These are phyloP conservation scores for Drosophila tani DNA, from an alignment of 1,140 invertebrate genomes.

Conservation along the genomic window DNA sequence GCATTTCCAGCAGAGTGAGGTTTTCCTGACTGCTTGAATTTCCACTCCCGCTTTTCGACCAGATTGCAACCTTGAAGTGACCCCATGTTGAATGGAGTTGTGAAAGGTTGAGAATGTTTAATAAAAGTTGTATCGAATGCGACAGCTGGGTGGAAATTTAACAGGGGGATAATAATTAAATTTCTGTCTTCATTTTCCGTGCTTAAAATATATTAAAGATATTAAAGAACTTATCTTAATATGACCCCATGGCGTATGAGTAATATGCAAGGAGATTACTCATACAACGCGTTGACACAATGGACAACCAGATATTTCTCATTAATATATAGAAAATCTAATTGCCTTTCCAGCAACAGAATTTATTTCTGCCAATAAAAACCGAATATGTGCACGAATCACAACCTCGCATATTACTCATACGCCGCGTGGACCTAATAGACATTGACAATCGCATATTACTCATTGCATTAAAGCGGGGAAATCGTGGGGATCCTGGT, in stretches of 20 bases:
- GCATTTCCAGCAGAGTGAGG: conserved; percentile 10
- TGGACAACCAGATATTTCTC: neutral
- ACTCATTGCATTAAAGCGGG: conserved; percentile 46
- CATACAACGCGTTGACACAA: neutral
- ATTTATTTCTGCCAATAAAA: neutral
- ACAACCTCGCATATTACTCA: conserved; percentile 52
- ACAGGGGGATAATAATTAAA: neutral
- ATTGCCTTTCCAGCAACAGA: conserved; percentile 1
- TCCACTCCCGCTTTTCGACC: conserved; percentile 17
- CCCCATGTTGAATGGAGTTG: conserved; percentile 37
- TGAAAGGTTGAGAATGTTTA: conserved; percentile 1
- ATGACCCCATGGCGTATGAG: no score
- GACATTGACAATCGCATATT: conserved; percentile 59
- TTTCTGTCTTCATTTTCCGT: neutral
- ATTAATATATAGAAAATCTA: neutral
- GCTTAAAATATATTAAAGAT: neutral
- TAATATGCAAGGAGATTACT: neutral
- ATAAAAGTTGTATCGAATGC: conserved; percentile 19
- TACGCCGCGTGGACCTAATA: conserved; percentile 59
- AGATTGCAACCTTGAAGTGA: conserved; percentile 64
- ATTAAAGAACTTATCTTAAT: no score
- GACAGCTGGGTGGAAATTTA: neutral
- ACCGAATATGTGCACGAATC: neutral
- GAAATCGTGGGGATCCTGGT: neutral
- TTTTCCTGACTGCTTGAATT: conserved; percentile 31